Conservation (phyloP, 2,888 invertebrate species). For the Drosophila ustulata region DNA sequence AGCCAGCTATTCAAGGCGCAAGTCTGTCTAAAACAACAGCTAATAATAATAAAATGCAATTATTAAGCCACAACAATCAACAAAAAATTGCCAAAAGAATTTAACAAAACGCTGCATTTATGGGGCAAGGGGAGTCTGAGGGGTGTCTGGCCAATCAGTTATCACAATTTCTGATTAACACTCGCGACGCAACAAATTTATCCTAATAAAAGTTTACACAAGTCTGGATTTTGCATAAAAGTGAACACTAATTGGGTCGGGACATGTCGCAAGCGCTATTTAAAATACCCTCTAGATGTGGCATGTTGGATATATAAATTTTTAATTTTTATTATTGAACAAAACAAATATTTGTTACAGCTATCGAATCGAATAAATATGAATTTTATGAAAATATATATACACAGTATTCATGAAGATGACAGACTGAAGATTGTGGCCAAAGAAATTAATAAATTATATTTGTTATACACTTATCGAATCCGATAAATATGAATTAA, state of each 20-base stretch:
- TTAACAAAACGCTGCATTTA: neutral
- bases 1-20: constrained; percentile 1
- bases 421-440: too few species aligned
- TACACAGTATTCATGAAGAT: too few species aligned
- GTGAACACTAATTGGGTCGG: constrained; percentile 47
- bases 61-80: constrained; percentile 36
- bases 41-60: constrained; percentile 57
- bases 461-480: too few species aligned
- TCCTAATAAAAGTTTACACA: constrained; percentile 44
- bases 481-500: too few species aligned
- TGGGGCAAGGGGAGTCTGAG: constrained; percentile 1
- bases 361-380: too few species aligned
- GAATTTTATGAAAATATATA: too few species aligned
- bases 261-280: constrained; percentile 18
- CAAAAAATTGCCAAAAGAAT: constrained; percentile 43
- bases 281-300: constrained; percentile 16
- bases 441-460: too few species aligned
- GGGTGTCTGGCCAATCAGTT: constrained; percentile 31
- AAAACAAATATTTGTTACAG: too few species aligned
- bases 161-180: constrained; percentile 50
- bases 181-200: constrained; percentile 42
- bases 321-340: too few species aligned
- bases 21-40: constrained; percentile 32
- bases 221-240: constrained; percentile 42
- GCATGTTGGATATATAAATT: neutral